Conservation (phyloP, 2,888 invertebrate genomes). For the Thyatira batis region DNA sequence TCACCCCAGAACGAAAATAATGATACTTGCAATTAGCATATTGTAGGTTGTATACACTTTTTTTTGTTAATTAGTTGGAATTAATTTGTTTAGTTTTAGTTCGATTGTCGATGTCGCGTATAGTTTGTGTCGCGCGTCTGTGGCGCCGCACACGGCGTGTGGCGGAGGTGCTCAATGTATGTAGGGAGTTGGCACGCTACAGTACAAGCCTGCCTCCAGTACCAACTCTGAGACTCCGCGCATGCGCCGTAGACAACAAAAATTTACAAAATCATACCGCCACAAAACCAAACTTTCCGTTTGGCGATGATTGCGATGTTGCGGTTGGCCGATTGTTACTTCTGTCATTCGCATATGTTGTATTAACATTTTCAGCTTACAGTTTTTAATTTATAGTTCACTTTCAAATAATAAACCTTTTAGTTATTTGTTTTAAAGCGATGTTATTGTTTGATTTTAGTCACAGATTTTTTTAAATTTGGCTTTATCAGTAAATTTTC, state of each 20-base stretch:
- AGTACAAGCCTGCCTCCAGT: slow-evolving; percentile 32
- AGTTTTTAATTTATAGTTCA: background rate
- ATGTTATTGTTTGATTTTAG: too few relatives aligned
- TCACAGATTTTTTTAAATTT: too few relatives aligned
- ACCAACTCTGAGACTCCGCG: slow-evolving; percentile 39
- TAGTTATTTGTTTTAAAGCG: too few relatives aligned
- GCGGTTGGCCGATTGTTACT: slow-evolving; percentile 1
- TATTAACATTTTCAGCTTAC: slow-evolving; percentile 18
- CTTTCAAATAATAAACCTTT: background rate
- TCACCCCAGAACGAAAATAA: slow-evolving; percentile 12
- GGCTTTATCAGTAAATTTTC: too few relatives aligned
- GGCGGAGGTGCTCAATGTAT: slow-evolving; percentile 46
- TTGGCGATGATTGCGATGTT: slow-evolving; percentile 8
- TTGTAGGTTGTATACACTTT: background rate
- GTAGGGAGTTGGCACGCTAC: slow-evolving; percentile 37
- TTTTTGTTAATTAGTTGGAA: slow-evolving; percentile 9
- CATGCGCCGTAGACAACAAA: slow-evolving; percentile 41
- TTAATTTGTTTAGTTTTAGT: slow-evolving; percentile 11
- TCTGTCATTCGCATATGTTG: slow-evolving; percentile 1
- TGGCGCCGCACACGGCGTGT: slow-evolving; percentile 46
- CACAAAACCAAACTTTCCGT: slow-evolving; percentile 24
- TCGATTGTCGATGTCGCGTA: slow-evolving; percentile 17
- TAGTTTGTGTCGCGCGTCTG: slow-evolving; percentile 40
- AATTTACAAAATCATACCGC: slow-evolving; percentile 25
- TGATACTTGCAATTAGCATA: slow-evolving; percentile 6